Evolutionary conservation across 1,140 invertebrate genomes (phyloP).

Genomic region (Carposina sasakii): DNA sequence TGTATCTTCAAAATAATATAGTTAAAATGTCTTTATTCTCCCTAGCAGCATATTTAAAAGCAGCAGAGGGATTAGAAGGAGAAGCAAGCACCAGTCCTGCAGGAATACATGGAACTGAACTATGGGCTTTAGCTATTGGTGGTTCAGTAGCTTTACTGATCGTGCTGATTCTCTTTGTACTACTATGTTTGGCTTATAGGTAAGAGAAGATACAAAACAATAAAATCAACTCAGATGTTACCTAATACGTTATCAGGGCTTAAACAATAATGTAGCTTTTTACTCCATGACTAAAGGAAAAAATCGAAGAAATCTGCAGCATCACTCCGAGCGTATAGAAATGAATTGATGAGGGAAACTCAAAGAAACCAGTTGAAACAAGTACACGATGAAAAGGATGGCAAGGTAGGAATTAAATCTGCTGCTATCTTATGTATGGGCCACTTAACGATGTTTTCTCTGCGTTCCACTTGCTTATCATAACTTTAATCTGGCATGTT

Average conservation of each 20-base stretch:
- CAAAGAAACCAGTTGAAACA: conserved; percentile 54
- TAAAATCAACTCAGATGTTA: not conserved
- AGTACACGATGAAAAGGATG: conserved; percentile 56
- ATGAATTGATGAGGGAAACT: conserved; percentile 51
- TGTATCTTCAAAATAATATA: no score
- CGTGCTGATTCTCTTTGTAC: conserved; percentile 75
- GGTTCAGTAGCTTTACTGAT: conserved; percentile 73
- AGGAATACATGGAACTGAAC: conserved; percentile 70
- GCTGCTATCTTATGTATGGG: no score
- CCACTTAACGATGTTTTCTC: no score
- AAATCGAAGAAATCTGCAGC: conserved; percentile 57
- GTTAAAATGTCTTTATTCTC: no score
- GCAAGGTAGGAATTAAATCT: conserved; percentile 38
- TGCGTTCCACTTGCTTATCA: no score
- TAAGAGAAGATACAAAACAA: conserved; percentile 37
- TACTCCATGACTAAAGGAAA: no score
- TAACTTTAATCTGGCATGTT: no score
- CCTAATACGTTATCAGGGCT: not conserved
- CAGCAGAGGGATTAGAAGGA: conserved; percentile 75
- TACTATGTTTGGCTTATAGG: conserved; percentile 77
- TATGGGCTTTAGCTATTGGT: conserved; percentile 63
- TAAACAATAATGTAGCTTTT: no score
- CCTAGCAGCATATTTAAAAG: conserved; percentile 80
- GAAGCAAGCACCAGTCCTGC: conserved; percentile 63
- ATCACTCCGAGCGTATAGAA: conserved; percentile 50